Conservation (phyloP, 2,797 vertebrate species). For the Gorsachius magnificus region DNA sequence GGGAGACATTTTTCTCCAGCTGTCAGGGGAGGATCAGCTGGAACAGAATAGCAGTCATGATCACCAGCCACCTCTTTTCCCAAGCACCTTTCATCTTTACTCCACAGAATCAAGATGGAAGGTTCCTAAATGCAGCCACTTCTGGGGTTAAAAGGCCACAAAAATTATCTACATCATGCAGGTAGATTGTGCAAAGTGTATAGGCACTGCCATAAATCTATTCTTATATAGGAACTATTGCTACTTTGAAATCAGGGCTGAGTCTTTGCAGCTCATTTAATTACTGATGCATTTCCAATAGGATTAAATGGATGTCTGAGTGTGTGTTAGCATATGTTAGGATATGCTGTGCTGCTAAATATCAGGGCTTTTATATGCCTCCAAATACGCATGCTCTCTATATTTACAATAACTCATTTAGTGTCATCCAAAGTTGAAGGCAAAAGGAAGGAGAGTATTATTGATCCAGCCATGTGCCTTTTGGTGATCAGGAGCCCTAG, state of each 20-base stretch:
- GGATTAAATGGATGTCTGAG: constrained; percentile 5
- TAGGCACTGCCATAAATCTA: neutral
- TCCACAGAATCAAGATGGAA: neutral
- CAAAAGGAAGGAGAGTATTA: neutral
- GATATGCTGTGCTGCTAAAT: neutral
- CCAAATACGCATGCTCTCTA: neutral
- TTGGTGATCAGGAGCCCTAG: neutral
- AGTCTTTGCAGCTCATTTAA: neutral
- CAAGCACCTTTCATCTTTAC: neutral
- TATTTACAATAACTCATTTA: neutral
- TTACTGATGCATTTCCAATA: constrained; percentile 6
- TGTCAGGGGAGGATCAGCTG: neutral
- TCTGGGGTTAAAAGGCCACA: neutral
- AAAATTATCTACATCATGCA: neutral
- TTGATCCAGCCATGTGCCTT: neutral
- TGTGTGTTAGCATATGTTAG: neutral
- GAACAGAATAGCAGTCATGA: neutral
- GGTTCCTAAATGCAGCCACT: neutral
- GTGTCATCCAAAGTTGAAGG: neutral
- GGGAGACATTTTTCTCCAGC: neutral
- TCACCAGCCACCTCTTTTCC: neutral
- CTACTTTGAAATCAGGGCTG: neutral
- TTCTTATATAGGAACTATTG: neutral
- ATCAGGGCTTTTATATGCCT: neutral
- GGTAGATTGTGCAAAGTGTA: neutral